Evolutionary conservation across 2,888 invertebrate genomes (phyloP).

Genomic region (Aspidiotus destructor): DNA sequence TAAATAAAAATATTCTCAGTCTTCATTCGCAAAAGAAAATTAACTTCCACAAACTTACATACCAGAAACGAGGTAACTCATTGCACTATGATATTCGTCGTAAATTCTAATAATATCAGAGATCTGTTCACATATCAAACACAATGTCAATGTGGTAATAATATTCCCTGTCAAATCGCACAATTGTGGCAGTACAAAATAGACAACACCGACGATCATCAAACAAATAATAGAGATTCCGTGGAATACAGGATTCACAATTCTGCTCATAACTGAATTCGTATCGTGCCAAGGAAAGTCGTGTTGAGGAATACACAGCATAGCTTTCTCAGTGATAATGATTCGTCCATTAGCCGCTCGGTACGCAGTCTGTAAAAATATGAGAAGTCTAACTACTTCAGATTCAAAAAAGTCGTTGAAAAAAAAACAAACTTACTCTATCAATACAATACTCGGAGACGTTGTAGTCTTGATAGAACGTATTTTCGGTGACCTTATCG

Average conservation of each 20-base stretch:
- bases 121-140: constrained; percentile 64
- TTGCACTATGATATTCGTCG: constrained; percentile 67
- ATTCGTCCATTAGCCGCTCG: constrained; percentile 3
- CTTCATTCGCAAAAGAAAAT: too few relatives aligned
- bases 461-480: constrained; percentile 52
- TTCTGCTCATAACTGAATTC: constrained; percentile 61
- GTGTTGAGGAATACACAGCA: constrained; percentile 38
- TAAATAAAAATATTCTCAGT: constrained; percentile 37
- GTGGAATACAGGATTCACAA: constrained; percentile 68
- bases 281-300: constrained; percentile 62
- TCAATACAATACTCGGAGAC: constrained; percentile 73
- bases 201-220: constrained; percentile 63
- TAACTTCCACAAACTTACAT: constrained; percentile 36
- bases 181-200: constrained; percentile 71
- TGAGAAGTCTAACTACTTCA: background rate
- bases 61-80: constrained; percentile 73
- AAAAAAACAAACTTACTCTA: constrained; percentile 47
- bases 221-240: constrained; percentile 60
- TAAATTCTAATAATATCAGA: constrained; percentile 69
- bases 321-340: constrained; percentile 36
- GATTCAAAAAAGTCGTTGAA: background rate
- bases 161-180: constrained; percentile 76
- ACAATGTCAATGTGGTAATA: constrained; percentile 68
- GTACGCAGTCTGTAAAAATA: background rate
- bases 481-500: constrained; percentile 43